A percentile compares a stretch with the other conserved stretches of the same genome.
Conservation (phyloP, 2,113 vertebrate genomes). For the Scytalopus superciliaris region DNA sequence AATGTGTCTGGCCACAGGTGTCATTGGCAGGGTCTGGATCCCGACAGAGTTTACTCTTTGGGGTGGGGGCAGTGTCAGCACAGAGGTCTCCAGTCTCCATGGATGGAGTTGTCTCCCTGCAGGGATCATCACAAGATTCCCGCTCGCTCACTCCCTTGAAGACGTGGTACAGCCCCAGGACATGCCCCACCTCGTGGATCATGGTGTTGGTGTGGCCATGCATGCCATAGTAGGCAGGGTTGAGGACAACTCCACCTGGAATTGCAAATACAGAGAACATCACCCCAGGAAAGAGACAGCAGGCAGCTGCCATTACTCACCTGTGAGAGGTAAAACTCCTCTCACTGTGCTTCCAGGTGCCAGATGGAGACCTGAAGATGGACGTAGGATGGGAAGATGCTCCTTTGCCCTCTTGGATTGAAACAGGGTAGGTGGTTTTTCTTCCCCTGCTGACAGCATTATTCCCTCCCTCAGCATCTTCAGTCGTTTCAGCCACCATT, state of each 20-base stretch:
- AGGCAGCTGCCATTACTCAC: neutral
- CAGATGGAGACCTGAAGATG: neutral
- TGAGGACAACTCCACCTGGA: conserved; percentile 93
- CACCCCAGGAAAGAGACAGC: neutral
- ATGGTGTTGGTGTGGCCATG: conserved; percentile 90
- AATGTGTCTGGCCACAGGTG: conserved; percentile 83
- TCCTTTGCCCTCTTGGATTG: neutral
- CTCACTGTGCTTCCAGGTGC: neutral
- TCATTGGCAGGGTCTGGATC: conserved; percentile 88
- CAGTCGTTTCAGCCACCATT: neutral
- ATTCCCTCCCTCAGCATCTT: neutral
- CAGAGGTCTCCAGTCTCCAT: conserved; percentile 98
- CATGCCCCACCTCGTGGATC: conserved; percentile 96
- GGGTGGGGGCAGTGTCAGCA: conserved; percentile 90
- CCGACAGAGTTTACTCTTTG: conserved; percentile 89
- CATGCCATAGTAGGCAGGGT: conserved; percentile 91
- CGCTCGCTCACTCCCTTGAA: conserved; percentile 96
- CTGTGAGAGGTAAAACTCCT: neutral
- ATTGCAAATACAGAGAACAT: neutral
- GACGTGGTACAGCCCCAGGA: conserved; percentile 95
- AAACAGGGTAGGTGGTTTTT: neutral
- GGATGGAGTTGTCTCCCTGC: conserved; percentile 88
- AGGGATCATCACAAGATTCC: conserved; percentile 96
- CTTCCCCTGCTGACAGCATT: neutral
- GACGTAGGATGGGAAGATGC: neutral